Evolutionary conservation across 2,797 vertebrate species (phyloP).

Genomic region (Saxicola maurus): DNA sequence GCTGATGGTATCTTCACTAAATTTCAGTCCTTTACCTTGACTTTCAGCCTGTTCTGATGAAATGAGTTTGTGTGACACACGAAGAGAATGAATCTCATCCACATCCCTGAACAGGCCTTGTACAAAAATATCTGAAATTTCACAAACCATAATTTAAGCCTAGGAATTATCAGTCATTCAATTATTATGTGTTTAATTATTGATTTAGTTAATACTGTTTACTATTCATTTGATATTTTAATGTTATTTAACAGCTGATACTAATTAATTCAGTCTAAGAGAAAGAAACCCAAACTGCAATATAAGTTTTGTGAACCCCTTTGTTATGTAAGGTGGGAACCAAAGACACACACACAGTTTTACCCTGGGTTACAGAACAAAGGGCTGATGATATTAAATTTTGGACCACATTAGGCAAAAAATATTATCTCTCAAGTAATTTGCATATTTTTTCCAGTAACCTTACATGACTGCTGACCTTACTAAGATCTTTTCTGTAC

Average conservation of each 20-base stretch:
- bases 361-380: neutral
- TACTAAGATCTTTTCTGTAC: neutral
- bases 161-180: neutral
- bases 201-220: neutral
- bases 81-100: neutral
- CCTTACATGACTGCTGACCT: neutral
- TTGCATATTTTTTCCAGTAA: neutral
- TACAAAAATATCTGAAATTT: neutral
- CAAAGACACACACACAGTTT: neutral
- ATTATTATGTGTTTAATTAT: neutral
- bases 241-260: neutral
- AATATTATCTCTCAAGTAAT: neutral
- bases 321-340: neutral
- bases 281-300: neutral
- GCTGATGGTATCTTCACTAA: neutral
- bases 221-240: neutral
- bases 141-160: neutral
- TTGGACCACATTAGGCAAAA: neutral
- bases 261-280: neutral
- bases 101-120: neutral
- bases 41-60: neutral
- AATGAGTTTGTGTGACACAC: accelerated
- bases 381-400: neutral
- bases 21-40: neutral
- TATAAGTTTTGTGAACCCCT: neutral